These are phyloP conservation scores for Sphyrna mokarran DNA, from an alignment of 2,113 vertebrate species.

Conservation along the genomic window DNA sequence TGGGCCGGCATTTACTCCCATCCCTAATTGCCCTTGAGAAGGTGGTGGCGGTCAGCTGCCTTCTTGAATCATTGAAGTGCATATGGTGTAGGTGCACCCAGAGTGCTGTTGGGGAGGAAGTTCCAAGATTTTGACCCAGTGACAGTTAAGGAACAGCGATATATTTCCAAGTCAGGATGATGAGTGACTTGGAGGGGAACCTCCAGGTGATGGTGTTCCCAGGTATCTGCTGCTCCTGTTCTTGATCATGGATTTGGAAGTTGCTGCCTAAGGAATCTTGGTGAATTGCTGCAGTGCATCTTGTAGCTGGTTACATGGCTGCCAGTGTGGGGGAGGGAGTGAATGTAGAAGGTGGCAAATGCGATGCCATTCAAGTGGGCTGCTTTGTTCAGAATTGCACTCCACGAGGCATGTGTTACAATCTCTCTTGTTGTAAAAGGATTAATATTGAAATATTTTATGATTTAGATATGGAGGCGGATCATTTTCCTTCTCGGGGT, in stretches of 20 bases:
- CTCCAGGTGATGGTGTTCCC: too few species aligned
- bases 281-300: not conserved
- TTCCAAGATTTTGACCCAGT: too few species aligned
- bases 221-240: too few species aligned
- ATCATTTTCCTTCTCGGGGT: conserved; percentile 74
- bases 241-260: not conserved
- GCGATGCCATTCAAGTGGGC: not conserved
- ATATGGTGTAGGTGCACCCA: too few species aligned
- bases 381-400: not conserved
- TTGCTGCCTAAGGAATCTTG: not conserved
- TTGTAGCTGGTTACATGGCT: not conserved
- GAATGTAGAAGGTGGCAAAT: not conserved
- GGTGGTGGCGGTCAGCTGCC: not conserved
- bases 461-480: conserved; percentile 71
- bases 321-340: not conserved
- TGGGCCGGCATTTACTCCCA: not conserved
- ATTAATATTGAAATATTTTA: conserved; percentile 34
- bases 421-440: not conserved
- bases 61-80: too few species aligned
- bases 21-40: not conserved
- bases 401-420: not conserved
- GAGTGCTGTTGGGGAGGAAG: too few species aligned
- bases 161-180: too few species aligned
- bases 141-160: too few species aligned
- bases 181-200: too few species aligned